Base-by-base conservation (phyloP, 2,113 vertebrate species). In the Picathartes gymnocephalus region DNA sequence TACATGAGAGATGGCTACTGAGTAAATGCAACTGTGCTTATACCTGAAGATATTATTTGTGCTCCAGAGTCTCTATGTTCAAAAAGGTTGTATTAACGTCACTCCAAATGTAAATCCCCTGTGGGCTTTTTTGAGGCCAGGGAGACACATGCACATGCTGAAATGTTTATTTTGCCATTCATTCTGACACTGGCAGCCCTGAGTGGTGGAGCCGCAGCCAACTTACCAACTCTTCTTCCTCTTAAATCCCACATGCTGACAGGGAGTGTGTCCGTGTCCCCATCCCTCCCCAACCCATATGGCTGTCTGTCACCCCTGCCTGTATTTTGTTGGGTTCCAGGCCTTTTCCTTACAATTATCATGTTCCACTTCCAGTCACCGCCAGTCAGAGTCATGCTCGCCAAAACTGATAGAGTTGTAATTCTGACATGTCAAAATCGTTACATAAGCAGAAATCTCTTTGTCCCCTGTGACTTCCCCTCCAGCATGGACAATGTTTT, bases 201-300 rank as follows among this genome's bases (percentile, higher is more conserved):
- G 2, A 83, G 30, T 42, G 77, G 69, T 17, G 68, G 87, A 70
- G 30, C 44, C 0, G 1, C 74, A 73, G 80, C 1, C 27, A 87
- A 70, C 9, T 93, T 96, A 95, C 91, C 95, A 91, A 35, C 61
- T 92, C 58, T 81, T 96, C 83, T 96, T 83, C 79, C 91, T 92
- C 37, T 50, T 83, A 56, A 94, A 86, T 92, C 90, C 57, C 78
- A 78, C 48, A 81, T 51, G 68, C 83, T 66, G 39, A 85, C 90
- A 95, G 62, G 83, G 85, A 96, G 18, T 1, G 4, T 24, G 20
- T 71, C 62, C 5, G 1, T 2, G 12, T 71, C 64, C 61, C 39
- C 73, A 57, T 60, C 71, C 45, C 33, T 74, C 35, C 60, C 62
- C 66, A 71, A 35, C 76, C 69, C 14, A 0, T 35, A 76, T 1